Base-by-base conservation (phyloP, 2,888 invertebrate species). In the Zygogramma bicolorata region DNA sequence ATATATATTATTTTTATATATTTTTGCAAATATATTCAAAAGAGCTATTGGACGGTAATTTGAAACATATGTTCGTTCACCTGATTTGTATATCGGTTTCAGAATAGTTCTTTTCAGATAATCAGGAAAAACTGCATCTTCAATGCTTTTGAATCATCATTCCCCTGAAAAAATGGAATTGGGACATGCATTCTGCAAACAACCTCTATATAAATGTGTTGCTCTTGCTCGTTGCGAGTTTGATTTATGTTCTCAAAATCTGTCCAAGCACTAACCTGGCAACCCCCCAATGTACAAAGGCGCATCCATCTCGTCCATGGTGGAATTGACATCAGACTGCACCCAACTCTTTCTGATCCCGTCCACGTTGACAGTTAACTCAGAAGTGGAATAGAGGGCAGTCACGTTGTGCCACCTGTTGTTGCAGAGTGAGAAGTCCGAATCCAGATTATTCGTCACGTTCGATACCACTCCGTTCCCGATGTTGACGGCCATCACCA, bases 391-490 rank as follows among this genome's bases (percentile, higher is more conserved):
- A 81, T 93, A 94, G 27, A 92, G 90, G 0, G 94, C 96, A 58
- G 91, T 91, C 66, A 97, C 92, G 68, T 89, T 90, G 86, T 97
- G 97, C 97, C 97, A 98, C 80, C 91, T 90, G 83, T 95, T 95
- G 88, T 96, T 95, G 88, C 97, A 97, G 65, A 94, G 88, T 7
- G 92, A 89, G 83, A 90, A 93, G 74, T 91, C 90, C 63, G 90
- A 90, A 42, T 90, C 88, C 69, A 93, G 89, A 65, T 89, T 88
- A 76, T 92, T 92, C 79, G 92, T 91, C 0, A 93, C 92, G 62
- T 90, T 90, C 77, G 93, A 90, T 0, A 91, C 90, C 75, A 90
- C 88, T 49, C 92, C 90, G 81, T 91, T 91, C 3, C 93, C 92
- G 76, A 91, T 88, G 83, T 90, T 91, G 20, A 85, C 81, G 2